Evolutionary conservation across 1,140 invertebrate species (phyloP).

Genomic region (Bombus superbus): DNA sequence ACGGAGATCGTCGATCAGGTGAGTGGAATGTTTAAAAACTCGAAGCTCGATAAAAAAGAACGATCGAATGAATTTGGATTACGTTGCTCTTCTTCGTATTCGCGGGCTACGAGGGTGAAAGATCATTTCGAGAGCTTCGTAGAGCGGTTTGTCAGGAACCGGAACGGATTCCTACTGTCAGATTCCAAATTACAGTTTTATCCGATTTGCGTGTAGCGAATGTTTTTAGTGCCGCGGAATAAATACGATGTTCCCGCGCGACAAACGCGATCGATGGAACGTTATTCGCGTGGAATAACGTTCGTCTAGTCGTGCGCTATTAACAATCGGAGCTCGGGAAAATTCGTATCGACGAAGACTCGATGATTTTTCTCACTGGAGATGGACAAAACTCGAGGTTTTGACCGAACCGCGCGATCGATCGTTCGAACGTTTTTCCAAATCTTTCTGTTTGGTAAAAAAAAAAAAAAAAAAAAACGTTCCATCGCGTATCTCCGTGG

Average conservation of each 20-base stretch:
- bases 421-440: no score
- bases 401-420: no score
- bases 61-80: slow-evolving; percentile 14
- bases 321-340: no score
- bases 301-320: neutral
- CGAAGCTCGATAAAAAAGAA: neutral
- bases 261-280: neutral
- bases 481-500: no score
- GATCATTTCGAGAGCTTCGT: no score
- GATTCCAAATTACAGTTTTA: neutral
- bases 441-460: no score
- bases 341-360: no score
- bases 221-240: slow-evolving; percentile 30
- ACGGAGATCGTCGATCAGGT: slow-evolving; percentile 85
- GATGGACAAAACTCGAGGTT: no score
- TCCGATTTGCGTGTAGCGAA: slow-evolving; percentile 18
- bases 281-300: neutral
- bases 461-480: no score
- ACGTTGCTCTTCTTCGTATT: neutral
- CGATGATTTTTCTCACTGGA: no score
- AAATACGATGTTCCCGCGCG: slow-evolving; percentile 11
- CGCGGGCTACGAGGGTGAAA: no score
- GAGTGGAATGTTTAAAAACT: slow-evolving; percentile 67
- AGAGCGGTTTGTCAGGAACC: no score
- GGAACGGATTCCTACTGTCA: neutral